Conservation (phyloP, 2,797 vertebrate species). For the Micromesistius poutassou region DNA sequence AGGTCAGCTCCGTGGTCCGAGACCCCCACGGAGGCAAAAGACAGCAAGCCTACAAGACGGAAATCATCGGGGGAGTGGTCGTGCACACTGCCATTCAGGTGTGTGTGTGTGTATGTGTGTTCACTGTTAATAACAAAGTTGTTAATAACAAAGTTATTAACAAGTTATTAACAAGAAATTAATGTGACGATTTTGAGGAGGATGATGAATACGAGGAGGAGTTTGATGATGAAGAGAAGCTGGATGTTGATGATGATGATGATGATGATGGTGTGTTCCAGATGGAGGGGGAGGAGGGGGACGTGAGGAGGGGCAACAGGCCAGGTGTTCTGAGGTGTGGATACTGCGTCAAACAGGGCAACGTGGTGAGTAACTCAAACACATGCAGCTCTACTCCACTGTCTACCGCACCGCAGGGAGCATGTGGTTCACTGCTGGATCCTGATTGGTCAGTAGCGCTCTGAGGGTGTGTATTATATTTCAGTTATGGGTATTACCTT, state of each 20-base stretch:
- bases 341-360: slow-evolving; percentile 97
- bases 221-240: not conserved
- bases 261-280: slow-evolving; percentile 57
- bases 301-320: slow-evolving; percentile 78
- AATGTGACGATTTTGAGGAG: not conserved
- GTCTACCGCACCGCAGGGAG: slow-evolving; percentile 1
- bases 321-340: slow-evolving; percentile 84
- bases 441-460: not conserved
- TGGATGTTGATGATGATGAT: slow-evolving; percentile 7
- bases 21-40: slow-evolving; percentile 70
- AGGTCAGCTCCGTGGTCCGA: slow-evolving; percentile 65
- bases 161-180: too few species aligned
- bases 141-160: too few species aligned
- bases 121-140: too few species aligned
- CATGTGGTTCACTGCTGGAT: not conserved
- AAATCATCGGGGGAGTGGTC: slow-evolving; percentile 94
- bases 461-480: too few species aligned
- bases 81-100: slow-evolving; percentile 96
- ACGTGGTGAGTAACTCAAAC: slow-evolving; percentile 82
- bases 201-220: slow-evolving; percentile 82
- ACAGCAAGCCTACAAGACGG: slow-evolving; percentile 88
- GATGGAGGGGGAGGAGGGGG: slow-evolving; percentile 82
- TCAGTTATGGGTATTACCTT: too few species aligned
- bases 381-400: not conserved
- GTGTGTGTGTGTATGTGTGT: slow-evolving; percentile 12